Base-by-base conservation (phyloP, 2,797 vertebrate genomes). In the Leuciscus waleckii region DNA sequence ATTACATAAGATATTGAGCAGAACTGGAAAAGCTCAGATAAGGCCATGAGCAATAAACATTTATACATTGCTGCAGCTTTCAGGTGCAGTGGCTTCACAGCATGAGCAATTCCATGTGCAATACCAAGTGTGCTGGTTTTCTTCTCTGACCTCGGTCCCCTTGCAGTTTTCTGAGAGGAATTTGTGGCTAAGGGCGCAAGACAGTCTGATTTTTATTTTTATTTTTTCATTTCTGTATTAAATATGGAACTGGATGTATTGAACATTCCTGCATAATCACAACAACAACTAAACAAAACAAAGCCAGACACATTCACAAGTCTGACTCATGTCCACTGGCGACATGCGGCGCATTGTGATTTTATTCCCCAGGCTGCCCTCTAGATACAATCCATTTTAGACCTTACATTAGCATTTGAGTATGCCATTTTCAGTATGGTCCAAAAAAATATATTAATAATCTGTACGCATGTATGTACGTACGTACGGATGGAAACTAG, bases 121-220 rank as follows among this genome's bases (percentile, higher is more conserved):
- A 81, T 54, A 65, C 19, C 2, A 73, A 49, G 46, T 23, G 10
- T 77, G 56, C 29, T 29, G 26, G 29, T 81, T 83, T 69, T 70
- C 26, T 6, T 8, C 41, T 51, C 63, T 17, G 75, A 76, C n/a
- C 46, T 63, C 3, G 9, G 46, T 26, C 26, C 79, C 74, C 58
- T 46, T 67, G 79, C 65, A 78, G 82, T 56, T 70, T 65, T 71
- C 73, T 43, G 56, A 77, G 54, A 54, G 9, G 41, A 70, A 49
- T 39, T 26, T 51, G 58, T 37, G 19, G n/a, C 70, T 32, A 56
- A 29, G 11, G n/a, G 58, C 29, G 6, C 1, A 1, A 68, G 87
- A 61, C 69, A 41, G 61, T 54, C 8, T 0, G 6, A 41, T 39
- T 35, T 67, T 41, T 4, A 35, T 58, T 54, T 7, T 23, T 3